A percentile compares a stretch with the other conserved stretches of the same genome.
Conservation (phyloP, 2,797 vertebrate genomes). For the Oceanodroma leucorhoa region DNA sequence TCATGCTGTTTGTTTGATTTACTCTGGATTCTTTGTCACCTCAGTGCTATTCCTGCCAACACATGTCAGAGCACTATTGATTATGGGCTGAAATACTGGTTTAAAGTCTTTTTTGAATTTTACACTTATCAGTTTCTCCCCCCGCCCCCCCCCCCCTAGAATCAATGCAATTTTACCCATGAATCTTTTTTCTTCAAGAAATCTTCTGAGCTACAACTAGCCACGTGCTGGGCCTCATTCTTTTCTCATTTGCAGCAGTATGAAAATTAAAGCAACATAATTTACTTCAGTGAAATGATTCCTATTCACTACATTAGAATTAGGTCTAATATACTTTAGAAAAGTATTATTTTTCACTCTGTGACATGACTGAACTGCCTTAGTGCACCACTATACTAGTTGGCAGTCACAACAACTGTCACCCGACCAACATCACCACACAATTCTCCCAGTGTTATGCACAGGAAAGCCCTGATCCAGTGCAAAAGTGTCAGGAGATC, state of each 20-base stretch:
- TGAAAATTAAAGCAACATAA: not conserved
- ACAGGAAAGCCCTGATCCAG: not conserved
- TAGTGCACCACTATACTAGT: not conserved
- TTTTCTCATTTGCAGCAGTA: not conserved
- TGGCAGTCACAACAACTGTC: not conserved
- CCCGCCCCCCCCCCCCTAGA: not conserved
- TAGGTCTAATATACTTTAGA: not conserved
- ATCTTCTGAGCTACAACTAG: not conserved
- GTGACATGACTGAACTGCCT: not conserved
- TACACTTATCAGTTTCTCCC: not conserved
- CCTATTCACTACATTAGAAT: not conserved
- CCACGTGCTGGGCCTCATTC: not conserved
- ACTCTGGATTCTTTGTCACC: not conserved
- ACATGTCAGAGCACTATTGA: not conserved
- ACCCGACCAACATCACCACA: not conserved
- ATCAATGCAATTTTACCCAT: not conserved
- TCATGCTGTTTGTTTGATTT: constrained; percentile 16
- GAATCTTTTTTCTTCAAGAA: not conserved
- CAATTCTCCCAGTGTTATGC: not conserved
- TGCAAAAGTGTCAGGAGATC: not conserved
- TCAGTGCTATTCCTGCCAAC: constrained; percentile 9
- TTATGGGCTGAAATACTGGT: not conserved
- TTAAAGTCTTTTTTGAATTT: not conserved
- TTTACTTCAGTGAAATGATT: not conserved
- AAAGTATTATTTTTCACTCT: not conserved